Evolutionary conservation across 2,797 vertebrate genomes (phyloP).

Genomic region (Salmo trutta): DNA sequence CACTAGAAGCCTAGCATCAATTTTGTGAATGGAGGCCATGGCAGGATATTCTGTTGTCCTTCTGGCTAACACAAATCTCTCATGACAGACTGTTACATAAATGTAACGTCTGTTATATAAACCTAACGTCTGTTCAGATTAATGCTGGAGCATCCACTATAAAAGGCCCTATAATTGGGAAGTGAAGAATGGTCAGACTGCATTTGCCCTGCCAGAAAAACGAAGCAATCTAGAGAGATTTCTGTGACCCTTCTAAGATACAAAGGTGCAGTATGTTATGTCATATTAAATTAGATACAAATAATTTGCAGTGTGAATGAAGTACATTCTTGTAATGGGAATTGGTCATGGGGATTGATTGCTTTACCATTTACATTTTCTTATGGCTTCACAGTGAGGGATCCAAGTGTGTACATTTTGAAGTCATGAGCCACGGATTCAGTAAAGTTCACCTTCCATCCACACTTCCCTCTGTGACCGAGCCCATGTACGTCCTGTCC

Average conservation of each 20-base stretch:
- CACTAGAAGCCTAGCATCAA: no score
- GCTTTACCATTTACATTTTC: not conserved
- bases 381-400: constrained; percentile 19
- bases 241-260: constrained; percentile 40
- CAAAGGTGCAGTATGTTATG: constrained; percentile 29
- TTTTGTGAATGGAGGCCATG: no score
- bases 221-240: constrained; percentile 46
- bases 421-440: constrained; percentile 33
- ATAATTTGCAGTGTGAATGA: not conserved
- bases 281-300: not conserved
- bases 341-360: no score
- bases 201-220: constrained; percentile 38
- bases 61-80: no score
- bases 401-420: constrained; percentile 29
- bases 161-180: constrained; percentile 55
- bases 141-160: constrained; percentile 42
- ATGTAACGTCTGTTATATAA: no score
- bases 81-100: no score
- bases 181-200: constrained; percentile 25
- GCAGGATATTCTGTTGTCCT: no score
- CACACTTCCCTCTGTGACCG: constrained; percentile 37
- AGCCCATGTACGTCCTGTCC: constrained; percentile 32
- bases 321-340: not conserved
- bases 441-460: constrained; percentile 43
- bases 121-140: constrained; percentile 21